Conservation (phyloP, 37 sponge, comb jelly and placozoan species). For the Hexactinellida sp. region DNA sequence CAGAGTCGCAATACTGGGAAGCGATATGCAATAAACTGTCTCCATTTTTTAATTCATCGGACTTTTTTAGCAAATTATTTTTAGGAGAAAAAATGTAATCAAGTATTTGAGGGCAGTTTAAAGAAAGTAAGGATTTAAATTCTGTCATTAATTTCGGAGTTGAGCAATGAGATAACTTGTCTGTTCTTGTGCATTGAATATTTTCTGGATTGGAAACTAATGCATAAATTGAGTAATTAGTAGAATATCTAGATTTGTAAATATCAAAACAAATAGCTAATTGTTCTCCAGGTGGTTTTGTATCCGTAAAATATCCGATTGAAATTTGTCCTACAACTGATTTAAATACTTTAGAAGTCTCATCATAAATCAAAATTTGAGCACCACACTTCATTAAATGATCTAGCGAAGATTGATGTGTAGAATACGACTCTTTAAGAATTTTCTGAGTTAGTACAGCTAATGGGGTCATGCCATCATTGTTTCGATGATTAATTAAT, state of each 20-base stretch:
- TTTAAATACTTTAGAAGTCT: not conserved
- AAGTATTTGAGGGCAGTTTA: not conserved
- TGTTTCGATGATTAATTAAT: not conserved
- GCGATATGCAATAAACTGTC: not conserved
- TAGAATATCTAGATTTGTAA: not conserved
- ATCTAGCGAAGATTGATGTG: not conserved
- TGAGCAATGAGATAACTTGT: not conserved
- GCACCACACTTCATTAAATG: not conserved
- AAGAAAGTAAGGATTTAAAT: too few species aligned
- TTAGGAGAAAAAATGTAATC: slow-evolving; percentile 7
- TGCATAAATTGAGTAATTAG: not conserved
- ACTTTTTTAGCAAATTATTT: not conserved
- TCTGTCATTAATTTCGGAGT: too few species aligned
- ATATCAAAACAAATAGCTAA: not conserved
- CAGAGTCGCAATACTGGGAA: not conserved
- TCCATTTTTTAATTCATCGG: not conserved
- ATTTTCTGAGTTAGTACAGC: not conserved
- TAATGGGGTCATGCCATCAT: not conserved
- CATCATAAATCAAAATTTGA: not conserved
- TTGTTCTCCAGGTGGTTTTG: not conserved
- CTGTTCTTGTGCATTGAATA: not conserved
- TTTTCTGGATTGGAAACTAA: not conserved
- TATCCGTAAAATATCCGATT: not conserved
- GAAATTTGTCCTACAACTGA: not conserved
- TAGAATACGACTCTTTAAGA: not conserved